These are phyloP conservation scores for Thryonomys swinderianus DNA, from an alignment of 2,113 vertebrate species.

Conservation along the genomic window DNA sequence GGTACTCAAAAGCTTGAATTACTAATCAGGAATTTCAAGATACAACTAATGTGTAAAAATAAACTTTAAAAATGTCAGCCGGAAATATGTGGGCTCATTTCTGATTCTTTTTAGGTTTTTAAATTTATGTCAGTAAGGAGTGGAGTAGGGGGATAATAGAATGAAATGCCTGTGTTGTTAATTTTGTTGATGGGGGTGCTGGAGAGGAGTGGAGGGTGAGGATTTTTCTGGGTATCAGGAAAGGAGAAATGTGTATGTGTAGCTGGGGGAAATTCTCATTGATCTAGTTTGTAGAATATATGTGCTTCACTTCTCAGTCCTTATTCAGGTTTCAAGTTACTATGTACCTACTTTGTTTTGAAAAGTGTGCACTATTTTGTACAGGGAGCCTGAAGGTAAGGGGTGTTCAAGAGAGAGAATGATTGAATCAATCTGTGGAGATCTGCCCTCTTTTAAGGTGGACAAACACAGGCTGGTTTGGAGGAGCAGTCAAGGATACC, in stretches of 20 bases:
- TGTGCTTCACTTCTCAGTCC: neutral
- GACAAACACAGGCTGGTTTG: neutral
- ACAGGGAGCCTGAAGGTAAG: neutral
- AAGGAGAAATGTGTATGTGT: neutral
- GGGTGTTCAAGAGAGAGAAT: neutral
- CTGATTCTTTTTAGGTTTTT: neutral
- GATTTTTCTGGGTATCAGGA: neutral
- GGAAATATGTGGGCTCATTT: neutral
- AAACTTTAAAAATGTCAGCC: neutral
- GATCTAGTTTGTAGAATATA: neutral
- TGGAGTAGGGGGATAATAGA: neutral
- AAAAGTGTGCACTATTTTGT: neutral
- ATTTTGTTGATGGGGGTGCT: neutral
- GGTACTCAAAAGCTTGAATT: constrained; percentile 1
- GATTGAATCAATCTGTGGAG: neutral
- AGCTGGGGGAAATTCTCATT: neutral
- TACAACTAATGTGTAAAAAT: constrained; percentile 13
- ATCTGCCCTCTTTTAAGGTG: neutral
- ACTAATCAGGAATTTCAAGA: neutral
- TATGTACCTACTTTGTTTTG: neutral
- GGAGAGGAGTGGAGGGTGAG: neutral
- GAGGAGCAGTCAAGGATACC: neutral
- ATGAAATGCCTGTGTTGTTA: neutral
- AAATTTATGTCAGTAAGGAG: neutral
- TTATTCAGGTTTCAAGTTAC: neutral